Evolutionary conservation across 2,797 vertebrate genomes (phyloP).

Genomic region (Odontamblyopus rebecca): DNA sequence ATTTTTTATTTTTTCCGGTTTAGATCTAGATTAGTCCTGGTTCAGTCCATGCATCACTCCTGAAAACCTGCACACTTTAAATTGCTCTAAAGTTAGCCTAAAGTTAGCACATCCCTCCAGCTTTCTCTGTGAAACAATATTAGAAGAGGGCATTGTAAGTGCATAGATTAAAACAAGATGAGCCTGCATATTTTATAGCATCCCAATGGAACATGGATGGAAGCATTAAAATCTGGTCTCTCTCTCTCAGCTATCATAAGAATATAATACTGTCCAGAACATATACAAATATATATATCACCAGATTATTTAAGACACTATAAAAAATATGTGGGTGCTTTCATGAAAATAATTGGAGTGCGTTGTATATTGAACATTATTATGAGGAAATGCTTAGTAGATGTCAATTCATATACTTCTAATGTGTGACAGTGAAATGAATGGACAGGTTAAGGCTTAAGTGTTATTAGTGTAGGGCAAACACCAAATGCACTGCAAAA

Average conservation of each 20-base stretch:
- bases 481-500: not conserved
- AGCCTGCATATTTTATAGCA: constrained; percentile 18
- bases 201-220: constrained; percentile 7
- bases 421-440: not conserved
- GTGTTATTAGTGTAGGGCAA: not conserved
- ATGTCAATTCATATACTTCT: not conserved
- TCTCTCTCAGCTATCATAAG: not conserved
- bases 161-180: constrained; percentile 41
- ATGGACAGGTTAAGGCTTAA: constrained; percentile 12
- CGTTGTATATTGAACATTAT: not conserved
- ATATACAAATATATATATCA: constrained; percentile 15
- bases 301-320: constrained; percentile 5
- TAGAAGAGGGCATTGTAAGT: constrained; percentile 5
- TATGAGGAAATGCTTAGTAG: not conserved
- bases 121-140: not conserved
- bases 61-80: too few relatives aligned
- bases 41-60: too few relatives aligned
- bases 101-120: not conserved
- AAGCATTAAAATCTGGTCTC: constrained; percentile 15
- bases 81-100: not conserved
- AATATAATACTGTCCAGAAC: constrained; percentile 2
- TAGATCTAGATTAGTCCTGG: too few relatives aligned
- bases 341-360: not conserved
- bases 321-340: constrained; percentile 3
- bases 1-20: too few relatives aligned